Evolutionary conservation across 1,140 invertebrate species (phyloP).

Genomic region (Ceratosolen solmsi): DNA sequence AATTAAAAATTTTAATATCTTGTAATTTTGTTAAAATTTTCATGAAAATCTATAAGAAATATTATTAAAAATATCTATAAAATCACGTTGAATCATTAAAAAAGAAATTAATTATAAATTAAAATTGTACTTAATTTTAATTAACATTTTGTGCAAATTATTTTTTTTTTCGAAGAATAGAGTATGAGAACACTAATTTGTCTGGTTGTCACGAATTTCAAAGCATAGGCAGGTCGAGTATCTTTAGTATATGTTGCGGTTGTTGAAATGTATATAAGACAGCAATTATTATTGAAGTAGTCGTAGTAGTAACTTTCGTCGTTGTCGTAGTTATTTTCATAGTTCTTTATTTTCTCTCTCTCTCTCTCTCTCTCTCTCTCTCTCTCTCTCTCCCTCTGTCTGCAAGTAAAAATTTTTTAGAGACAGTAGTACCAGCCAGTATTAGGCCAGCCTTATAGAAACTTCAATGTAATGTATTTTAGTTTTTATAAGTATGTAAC

Average conservation of each 20-base stretch:
- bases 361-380: too few species aligned
- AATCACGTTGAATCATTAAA: too few species aligned
- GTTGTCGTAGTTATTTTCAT: background rate
- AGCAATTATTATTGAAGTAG: constrained; percentile 29
- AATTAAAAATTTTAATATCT: too few species aligned
- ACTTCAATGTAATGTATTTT: background rate
- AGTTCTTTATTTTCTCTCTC: background rate
- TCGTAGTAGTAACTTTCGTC: background rate
- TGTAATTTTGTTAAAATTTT: too few species aligned
- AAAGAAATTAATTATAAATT: too few species aligned
- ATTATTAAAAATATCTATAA: too few species aligned
- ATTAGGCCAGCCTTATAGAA: constrained; percentile 59
- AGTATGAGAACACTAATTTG: constrained; percentile 51
- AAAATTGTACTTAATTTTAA: too few species aligned
- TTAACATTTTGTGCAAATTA: too few species aligned
- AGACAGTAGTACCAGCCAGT: constrained; percentile 67
- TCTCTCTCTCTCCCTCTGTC: too few species aligned
- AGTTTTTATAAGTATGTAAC: background rate
- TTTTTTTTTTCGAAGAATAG: background rate
- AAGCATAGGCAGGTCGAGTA: constrained; percentile 22
- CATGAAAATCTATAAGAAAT: too few species aligned
- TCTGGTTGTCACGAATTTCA: constrained; percentile 50
- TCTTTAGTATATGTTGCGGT: constrained; percentile 6
- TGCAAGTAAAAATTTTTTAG: constrained; percentile 23
- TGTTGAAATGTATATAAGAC: constrained; percentile 9